Conservation (phyloP, 1,140 invertebrate genomes). For the Cherax destructor region DNA sequence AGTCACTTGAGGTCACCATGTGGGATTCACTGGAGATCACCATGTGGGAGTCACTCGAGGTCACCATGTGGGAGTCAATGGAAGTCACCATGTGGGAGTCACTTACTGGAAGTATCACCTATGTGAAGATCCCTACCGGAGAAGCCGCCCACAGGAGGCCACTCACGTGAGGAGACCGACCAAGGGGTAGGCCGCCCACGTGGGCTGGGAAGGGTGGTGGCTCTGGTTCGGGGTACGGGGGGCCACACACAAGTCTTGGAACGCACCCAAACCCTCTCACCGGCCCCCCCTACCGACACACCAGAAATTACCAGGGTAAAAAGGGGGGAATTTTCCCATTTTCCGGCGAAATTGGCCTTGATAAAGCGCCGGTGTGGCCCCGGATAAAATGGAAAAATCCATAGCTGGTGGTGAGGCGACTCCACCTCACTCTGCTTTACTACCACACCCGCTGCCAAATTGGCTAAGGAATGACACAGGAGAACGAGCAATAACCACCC, state of each 20-base stretch:
- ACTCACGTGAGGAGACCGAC: no score
- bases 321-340: neutral
- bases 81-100: no score
- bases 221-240: neutral
- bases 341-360: conserved; percentile 13
- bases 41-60: no score
- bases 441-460: neutral
- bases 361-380: neutral
- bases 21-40: no score
- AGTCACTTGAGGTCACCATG: no score
- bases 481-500: neutral
- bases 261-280: neutral
- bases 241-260: neutral
- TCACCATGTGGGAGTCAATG: no score
- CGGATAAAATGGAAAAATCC: neutral
- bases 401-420: neutral
- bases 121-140: no score
- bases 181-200: no score
- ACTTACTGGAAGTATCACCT: no score
- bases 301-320: neutral
- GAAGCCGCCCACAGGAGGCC: no score
- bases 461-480: neutral
- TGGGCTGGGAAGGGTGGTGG: neutral
- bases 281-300: neutral
- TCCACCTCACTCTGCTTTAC: neutral